Base-by-base conservation (phyloP, 2,888 invertebrate species). In the Nomada fabriciana region DNA sequence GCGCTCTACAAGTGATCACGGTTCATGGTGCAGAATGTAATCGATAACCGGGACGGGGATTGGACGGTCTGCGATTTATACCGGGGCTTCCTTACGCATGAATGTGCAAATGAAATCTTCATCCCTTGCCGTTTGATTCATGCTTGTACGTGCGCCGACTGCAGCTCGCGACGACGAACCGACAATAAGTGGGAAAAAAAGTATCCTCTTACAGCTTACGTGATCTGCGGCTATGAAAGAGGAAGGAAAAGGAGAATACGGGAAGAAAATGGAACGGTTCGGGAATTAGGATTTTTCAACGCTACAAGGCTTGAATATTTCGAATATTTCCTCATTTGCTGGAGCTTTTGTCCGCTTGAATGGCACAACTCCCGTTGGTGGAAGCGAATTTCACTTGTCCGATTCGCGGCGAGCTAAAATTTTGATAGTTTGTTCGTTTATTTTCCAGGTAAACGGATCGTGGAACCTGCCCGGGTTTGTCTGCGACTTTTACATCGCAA, bases 401-500 rank as follows among this genome's bases (percentile, higher is more conserved):
- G 53, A 61, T 67, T 47, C 63, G 43, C 25, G 63, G 57, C 25
- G 20, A 50, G 15, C n/a, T 63, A 76, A 50, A 61, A 75, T 73
- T 23, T 55, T 75, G 47, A 85, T 68, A 52, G 29, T 64, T 68
- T 63, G 25, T 29, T 70, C 64, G 61, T 79, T 80, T n/a, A 91
- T 89, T 83, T 95, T 95, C 0, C 96, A 98, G 98, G 97, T 97
- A 86, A 97, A 98, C 94, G 97, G 97, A 73, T 96, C 96, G 68
- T 99, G 99, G 99, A 97, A 97, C 43, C 95, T 99, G 90, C 98
- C 98, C 57, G 97, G 97, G 89, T 96, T 98, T 92, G 96, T 98
- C 89, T 99, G 99, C 94, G 98, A 99, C 95, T 97, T 98, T 94
- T 99, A 98, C 96, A 98, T 99, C 94, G 98, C 98, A 76, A 98